These are phyloP conservation scores for Clusia tigrina DNA, from an alignment of 2,888 invertebrate species.

Conservation along the genomic window DNA sequence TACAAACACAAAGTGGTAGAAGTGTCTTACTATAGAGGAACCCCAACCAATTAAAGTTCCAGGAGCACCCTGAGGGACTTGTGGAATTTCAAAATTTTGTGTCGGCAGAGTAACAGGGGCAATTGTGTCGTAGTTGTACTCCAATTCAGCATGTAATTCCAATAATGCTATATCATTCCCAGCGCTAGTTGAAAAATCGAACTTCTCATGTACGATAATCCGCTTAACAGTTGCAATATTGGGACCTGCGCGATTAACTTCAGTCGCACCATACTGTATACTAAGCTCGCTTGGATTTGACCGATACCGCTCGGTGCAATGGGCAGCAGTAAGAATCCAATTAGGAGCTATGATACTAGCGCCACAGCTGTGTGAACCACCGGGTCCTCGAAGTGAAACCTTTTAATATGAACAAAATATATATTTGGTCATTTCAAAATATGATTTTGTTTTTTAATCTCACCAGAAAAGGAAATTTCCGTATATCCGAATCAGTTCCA, in stretches of 20 bases:
- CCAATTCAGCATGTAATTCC: slow-evolving; percentile 48
- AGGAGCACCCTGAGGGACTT: slow-evolving; percentile 40
- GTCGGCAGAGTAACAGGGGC: slow-evolving; percentile 52
- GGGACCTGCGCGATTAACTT: slow-evolving; percentile 36
- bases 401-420: slow-evolving; percentile 8
- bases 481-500: slow-evolving; percentile 49
- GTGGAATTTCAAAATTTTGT: slow-evolving; percentile 44
- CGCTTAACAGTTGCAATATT: slow-evolving; percentile 48
- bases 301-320: slow-evolving; percentile 43
- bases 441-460: slow-evolving; percentile 14
- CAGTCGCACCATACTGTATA: slow-evolving; percentile 51
- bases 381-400: slow-evolving; percentile 47
- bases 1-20: neutral
- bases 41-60: slow-evolving; percentile 60
- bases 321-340: slow-evolving; percentile 55
- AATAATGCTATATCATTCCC: slow-evolving; percentile 65
- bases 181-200: slow-evolving; percentile 41
- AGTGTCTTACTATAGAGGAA: slow-evolving; percentile 45
- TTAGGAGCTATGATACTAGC: slow-evolving; percentile 46
- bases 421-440: neutral
- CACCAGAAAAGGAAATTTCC: slow-evolving; percentile 55
- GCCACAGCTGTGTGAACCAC: slow-evolving; percentile 54
- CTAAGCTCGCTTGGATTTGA: slow-evolving; percentile 33
- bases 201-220: slow-evolving; percentile 58
- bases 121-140: slow-evolving; percentile 45